Percentiles rank a stretch among this genome's conserved stretches.
These are phyloP conservation scores for Trichonephila clavipes DNA, from an alignment of 1,140 invertebrate genomes.

Conservation along the genomic window DNA sequence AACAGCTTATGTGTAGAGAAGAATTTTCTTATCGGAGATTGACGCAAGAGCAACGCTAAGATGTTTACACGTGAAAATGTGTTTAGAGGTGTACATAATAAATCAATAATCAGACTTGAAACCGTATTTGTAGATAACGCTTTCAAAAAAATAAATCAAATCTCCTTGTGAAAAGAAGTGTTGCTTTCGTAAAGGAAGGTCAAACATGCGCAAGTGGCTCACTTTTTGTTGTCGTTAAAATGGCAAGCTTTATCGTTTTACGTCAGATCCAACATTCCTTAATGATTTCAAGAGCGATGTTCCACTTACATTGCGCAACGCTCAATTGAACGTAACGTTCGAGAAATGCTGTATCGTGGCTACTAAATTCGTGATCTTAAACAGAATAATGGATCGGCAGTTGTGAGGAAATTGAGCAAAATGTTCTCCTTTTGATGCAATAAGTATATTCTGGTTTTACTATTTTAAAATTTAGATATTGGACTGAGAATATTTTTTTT, in stretches of 20 bases:
- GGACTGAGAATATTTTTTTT: too few species aligned
- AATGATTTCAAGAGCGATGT: not conserved
- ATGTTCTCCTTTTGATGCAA: too few species aligned
- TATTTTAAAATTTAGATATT: too few species aligned
- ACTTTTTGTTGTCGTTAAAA: not conserved
- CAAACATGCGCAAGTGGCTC: not conserved
- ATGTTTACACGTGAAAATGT: conserved; percentile 17
- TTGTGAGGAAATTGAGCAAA: too few species aligned
- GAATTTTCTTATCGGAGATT: conserved; percentile 6
- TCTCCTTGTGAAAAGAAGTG: not conserved
- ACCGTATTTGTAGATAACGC: conserved; percentile 13
- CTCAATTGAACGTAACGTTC: not conserved
- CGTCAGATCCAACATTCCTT: not conserved
- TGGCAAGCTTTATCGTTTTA: not conserved
- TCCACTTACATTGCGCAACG: not conserved
- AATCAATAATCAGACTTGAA: conserved; percentile 26
- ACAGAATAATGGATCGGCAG: too few species aligned
- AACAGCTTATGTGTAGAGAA: not conserved
- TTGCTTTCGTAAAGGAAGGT: not conserved
- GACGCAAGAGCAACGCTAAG: not conserved
- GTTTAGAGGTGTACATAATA: conserved; percentile 23
- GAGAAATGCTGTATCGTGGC: not conserved
- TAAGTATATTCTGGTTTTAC: too few species aligned
- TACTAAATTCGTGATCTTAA: too few species aligned
- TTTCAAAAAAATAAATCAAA: not conserved